Base-by-base conservation (phyloP, 2,888 invertebrate genomes). In the Zygaena filipendulae region DNA sequence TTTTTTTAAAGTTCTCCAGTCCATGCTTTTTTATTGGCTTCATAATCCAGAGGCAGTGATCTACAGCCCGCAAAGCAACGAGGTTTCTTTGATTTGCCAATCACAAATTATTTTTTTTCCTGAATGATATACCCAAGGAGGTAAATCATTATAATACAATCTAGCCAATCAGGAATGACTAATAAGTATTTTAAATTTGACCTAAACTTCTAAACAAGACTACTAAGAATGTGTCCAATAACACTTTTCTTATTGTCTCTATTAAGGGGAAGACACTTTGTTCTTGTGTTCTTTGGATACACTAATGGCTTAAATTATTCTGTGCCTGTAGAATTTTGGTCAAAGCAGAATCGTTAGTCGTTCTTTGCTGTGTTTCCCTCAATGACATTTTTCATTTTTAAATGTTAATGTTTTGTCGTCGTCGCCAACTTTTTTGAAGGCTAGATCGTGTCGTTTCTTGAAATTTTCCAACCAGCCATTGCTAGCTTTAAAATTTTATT, bases 381-480 rank as follows among this genome's bases (percentile, higher is more conserved):
- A 37, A 30, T 39, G 33, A 30, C 40, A 43, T 31, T 39, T 39
- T 24, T 38, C 34, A 27, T 33, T 12, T 37, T 37, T 29, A 33
- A 37, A 40, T 27, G 30, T 32, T 12, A 37, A 27, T 13, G 38
- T 36, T 29, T 36, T 37, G 23, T 37, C 30, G 26, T 16, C 7
- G 16, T 16, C 7, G 4, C 7, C 39, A 39, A 11, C 39, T 30
- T 39, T 45, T 42, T 40, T 32, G 28, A 43, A 45, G 37, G 35
- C 32, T 32, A 47, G 16, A 6, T 36, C 35, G 23, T 41, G 14
- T 31, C 42, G 27, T 36, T 35, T 40, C 35, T 38, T 42, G 21
- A 42, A 43, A 27, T 33, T 36, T 38, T 33, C 29, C 29, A 47
- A 26, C 44, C 46, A 47, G 25, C 43, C 40, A 23, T 41, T 38